Evolutionary conservation across 2,888 invertebrate species (phyloP), one percentile per base, ranked within the genome.

Genomic region (Lasioglossum figueresi): DNA sequence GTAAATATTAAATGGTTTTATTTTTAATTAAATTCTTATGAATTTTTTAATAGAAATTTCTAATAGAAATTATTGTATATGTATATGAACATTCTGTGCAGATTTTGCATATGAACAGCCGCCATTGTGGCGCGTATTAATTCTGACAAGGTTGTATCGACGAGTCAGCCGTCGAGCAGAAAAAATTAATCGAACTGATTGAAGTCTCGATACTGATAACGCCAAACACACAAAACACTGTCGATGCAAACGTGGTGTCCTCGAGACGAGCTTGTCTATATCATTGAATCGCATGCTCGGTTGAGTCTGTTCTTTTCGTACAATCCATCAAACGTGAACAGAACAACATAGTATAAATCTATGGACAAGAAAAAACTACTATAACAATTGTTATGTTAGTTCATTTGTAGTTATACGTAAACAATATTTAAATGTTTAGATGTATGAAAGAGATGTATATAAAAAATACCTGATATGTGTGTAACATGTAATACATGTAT

Each of bases 181-280:
- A 83, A 83, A 79, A 87, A 79, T 87, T 81, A 85, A 72, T 43
- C 83, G 80, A 59, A 56, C 85, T 81, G 83, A 83, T 85, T 87
- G 86, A 76, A 86, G 80, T 85, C 74, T 59, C 70, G 59, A 59
- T 59, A 59, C 68, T 23, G 68, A 68, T 68, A 68, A 68, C 37
- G 68, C 34, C 68, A 68, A 68, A 52, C n/a, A 68, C 37, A 68
- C 68, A 40, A 68, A 68, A 40, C 68, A 34, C 37, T 37, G 37
- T 37, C 68, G 37, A 37, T 37, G 68, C 68, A 23, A 27, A 27
- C 27, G 27, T 16, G 31, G 27, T 31, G 59, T 59, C 59, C 59
- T 59, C 59, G 59, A 59, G 59, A 59, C 59, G 16, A 59, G 59
- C 16, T 27, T 14, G 27, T 31, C 59, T 59, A 31, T 59, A 59